Percentiles rank a stretch among this genome's conserved stretches.
Evolutionary conservation across 2,888 invertebrate genomes (phyloP).

Genomic region (Siphonodentalium dalli): DNA sequence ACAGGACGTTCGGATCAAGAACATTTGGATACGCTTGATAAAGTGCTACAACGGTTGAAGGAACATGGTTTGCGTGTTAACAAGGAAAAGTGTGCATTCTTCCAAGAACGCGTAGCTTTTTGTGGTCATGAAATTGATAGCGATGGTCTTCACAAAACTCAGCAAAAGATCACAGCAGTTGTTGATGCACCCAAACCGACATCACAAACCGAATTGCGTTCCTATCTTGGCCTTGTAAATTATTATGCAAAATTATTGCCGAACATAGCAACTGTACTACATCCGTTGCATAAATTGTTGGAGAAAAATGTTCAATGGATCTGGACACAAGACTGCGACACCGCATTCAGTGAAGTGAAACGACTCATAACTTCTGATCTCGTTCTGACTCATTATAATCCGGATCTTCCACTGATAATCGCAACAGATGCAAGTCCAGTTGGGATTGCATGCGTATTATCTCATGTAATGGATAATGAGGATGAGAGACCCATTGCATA

Average conservation of each 20-base stretch:
- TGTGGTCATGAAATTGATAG: slow-evolving; percentile 10
- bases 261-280: slow-evolving; percentile 27
- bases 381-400: too few relatives aligned
- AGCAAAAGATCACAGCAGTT: too few relatives aligned
- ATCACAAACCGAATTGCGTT: too few relatives aligned
- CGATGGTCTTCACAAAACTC: not conserved
- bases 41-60: not conserved
- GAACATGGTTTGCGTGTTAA: not conserved
- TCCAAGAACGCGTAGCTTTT: not conserved
- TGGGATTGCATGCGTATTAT: too few relatives aligned
- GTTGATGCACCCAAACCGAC: too few relatives aligned
- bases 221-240: slow-evolving; percentile 39
- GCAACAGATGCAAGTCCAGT: too few relatives aligned
- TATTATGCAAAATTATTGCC: slow-evolving; percentile 43
- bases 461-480: too few relatives aligned
- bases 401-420: too few relatives aligned
- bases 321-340: slow-evolving; percentile 12
- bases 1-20: not conserved
- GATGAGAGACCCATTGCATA: slow-evolving; percentile 61
- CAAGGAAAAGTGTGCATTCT: slow-evolving; percentile 12
- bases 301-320: slow-evolving; percentile 27
- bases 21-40: not conserved
- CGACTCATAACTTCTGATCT: too few relatives aligned
- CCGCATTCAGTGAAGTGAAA: too few relatives aligned
- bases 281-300: slow-evolving; percentile 35